A percentile compares a stretch with the other conserved stretches of the same genome.
These are phyloP conservation scores for Notechis scutatus DNA, from an alignment of 2,113 vertebrate genomes.

Conservation along the genomic window DNA sequence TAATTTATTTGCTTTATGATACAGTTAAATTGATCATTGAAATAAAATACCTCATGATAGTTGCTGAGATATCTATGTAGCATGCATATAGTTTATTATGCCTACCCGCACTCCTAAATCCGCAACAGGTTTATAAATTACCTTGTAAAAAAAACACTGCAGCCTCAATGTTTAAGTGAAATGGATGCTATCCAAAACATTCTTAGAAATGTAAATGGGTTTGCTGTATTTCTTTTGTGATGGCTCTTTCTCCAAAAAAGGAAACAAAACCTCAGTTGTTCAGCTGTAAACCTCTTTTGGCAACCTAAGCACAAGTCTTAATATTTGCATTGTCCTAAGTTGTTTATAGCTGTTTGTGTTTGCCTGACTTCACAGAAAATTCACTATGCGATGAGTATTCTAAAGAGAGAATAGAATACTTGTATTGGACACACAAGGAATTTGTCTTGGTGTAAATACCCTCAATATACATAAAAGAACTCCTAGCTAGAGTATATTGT, in stretches of 20 bases:
- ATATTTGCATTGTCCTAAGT: conserved; percentile 31
- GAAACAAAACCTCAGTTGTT: conserved; percentile 37
- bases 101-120: conserved; percentile 6
- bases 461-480: too few relatives aligned
- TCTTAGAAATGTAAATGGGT: conserved; percentile 1
- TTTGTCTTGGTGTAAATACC: too few relatives aligned
- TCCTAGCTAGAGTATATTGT: background rate
- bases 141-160: conserved; percentile 37
- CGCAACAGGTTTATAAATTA: conserved; percentile 33
- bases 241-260: conserved; percentile 40
- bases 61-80: conserved; percentile 10
- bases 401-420: background rate
- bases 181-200: conserved; percentile 31
- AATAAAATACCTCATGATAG: conserved; percentile 27
- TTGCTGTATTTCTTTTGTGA: conserved; percentile 24
- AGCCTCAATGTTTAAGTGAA: conserved; percentile 25
- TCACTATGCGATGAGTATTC: background rate
- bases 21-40: conserved; percentile 17
- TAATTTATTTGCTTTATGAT: conserved; percentile 43
- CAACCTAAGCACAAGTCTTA: conserved; percentile 1
- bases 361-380: conserved; percentile 21
- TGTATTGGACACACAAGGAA: too few relatives aligned
- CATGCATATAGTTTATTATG: conserved; percentile 7
- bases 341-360: conserved; percentile 24
- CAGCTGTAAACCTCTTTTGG: conserved; percentile 45